These are phyloP conservation scores for Dicyrtoma fusca DNA, from an alignment of 2,888 invertebrate genomes.

Conservation along the genomic window DNA sequence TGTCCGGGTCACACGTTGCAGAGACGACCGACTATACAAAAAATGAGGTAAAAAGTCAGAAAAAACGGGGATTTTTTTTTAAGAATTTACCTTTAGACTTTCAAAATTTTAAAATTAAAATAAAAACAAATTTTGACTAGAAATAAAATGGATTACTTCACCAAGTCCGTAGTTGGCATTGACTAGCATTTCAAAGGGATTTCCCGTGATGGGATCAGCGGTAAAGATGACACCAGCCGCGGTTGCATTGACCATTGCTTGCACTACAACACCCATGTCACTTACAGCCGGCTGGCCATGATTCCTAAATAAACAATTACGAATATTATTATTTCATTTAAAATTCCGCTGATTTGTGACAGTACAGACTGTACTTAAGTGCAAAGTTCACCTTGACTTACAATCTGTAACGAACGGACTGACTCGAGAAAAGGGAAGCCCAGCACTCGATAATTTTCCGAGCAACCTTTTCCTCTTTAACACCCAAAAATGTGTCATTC, in stretches of 20 bases:
- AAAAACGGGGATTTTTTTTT: slow-evolving; percentile 1
- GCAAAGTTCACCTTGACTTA: slow-evolving; percentile 58
- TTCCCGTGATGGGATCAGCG: slow-evolving; percentile 73
- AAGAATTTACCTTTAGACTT: not conserved
- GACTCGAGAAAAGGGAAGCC: slow-evolving; percentile 78
- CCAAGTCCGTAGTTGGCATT: slow-evolving; percentile 83
- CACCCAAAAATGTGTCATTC: slow-evolving; percentile 76
- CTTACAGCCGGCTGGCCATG: slow-evolving; percentile 71
- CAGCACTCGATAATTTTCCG: slow-evolving; percentile 73
- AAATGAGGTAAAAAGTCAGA: no score
- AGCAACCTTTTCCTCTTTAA: slow-evolving; percentile 63
- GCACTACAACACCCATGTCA: slow-evolving; percentile 79
- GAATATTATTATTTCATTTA: not conserved
- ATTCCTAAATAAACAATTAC: slow-evolving; percentile 63
- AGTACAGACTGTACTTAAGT: no score
- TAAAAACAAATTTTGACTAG: not conserved
- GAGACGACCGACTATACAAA: slow-evolving; percentile 86
- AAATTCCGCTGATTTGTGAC: not conserved
- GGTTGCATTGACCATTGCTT: slow-evolving; percentile 71
- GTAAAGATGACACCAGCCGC: slow-evolving; percentile 82
- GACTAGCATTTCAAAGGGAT: slow-evolving; percentile 70
- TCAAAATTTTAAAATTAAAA: no score
- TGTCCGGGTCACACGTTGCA: slow-evolving; percentile 76
- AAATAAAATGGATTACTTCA: slow-evolving; percentile 65
- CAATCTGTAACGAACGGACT: slow-evolving; percentile 78